Conservation (phyloP, 2,797 vertebrate genomes). For the Poeciliopsis infans region DNA sequence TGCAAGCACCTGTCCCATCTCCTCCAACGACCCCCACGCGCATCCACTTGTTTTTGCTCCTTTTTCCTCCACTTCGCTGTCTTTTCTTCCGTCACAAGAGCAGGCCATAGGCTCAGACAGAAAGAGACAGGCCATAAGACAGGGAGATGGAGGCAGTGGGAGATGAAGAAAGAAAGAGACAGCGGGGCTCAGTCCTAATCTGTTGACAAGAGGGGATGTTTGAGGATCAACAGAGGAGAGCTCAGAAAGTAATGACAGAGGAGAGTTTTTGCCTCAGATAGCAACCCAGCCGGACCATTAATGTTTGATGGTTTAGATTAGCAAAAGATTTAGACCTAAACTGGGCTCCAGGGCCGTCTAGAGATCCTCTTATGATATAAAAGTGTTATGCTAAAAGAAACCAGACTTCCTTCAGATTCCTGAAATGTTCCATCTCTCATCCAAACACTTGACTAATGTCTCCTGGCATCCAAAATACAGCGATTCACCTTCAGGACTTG, state of each 20-base stretch:
- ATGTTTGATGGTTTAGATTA: conserved; percentile 57
- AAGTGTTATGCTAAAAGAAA: not conserved
- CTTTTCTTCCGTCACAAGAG: conserved; percentile 52
- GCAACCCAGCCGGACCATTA: conserved; percentile 51
- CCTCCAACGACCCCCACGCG: conserved; percentile 4
- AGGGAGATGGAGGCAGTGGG: conserved; percentile 60
- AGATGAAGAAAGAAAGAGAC: conserved; percentile 69
- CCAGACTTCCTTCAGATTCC: not conserved
- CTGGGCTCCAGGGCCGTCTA: conserved; percentile 20
- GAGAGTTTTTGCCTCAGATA: conserved; percentile 34
- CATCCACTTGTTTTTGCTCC: conserved; percentile 31
- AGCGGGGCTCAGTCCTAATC: conserved; percentile 69
- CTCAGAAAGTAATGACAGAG: conserved; percentile 34
- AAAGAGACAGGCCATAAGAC: conserved; percentile 72
- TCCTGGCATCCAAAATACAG: not conserved
- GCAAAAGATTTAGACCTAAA: conserved; percentile 48
- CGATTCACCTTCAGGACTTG: not conserved
- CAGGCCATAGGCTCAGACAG: conserved; percentile 57
- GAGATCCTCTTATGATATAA: conserved; percentile 10
- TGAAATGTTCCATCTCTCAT: not conserved
- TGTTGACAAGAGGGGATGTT: conserved; percentile 72
- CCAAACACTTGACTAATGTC: not conserved
- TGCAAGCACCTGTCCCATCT: conserved; percentile 70
- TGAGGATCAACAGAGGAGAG: conserved; percentile 67
- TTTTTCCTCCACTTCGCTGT: conserved; percentile 18